phyloP scores from a whole-genome alignment of 1,140 invertebrate species.

The Dendrolimus punctatus region DNA sequence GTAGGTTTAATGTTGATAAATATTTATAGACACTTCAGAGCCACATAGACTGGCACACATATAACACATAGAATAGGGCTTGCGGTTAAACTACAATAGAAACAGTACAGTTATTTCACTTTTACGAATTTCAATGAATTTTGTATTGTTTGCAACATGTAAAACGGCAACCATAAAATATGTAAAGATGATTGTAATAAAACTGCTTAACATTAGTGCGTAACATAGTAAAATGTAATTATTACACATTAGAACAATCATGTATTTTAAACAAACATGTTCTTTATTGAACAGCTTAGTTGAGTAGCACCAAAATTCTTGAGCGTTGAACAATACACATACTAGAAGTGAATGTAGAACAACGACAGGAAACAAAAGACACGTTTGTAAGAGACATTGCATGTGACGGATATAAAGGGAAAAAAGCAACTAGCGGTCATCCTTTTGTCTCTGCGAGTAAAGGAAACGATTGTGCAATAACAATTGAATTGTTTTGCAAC shows the following conservation, averaged over 20 bases:
- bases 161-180: neutral
- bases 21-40: conserved; percentile 17
- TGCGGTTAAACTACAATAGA: conserved; percentile 34
- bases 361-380: conserved; percentile 33
- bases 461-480: conserved; percentile 27
- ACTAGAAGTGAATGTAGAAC: conserved; percentile 28
- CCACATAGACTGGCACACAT: no score
- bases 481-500: conserved; percentile 25
- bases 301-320: conserved; percentile 10
- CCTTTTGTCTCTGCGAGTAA: conserved; percentile 34
- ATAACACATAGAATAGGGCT: conserved; percentile 26
- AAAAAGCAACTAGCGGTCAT: conserved; percentile 34
- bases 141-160: no score
- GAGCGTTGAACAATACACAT: conserved; percentile 19
- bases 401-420: conserved; percentile 26
- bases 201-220: neutral
- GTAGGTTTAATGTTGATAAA: conserved; percentile 28
- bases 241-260: no score
- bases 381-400: conserved; percentile 23
- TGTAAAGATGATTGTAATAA: neutral
- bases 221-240: no score
- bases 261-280: no score
- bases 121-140: conserved; percentile 9
- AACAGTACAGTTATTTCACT: conserved; percentile 25
- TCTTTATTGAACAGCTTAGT: no score